Base-by-base conservation (phyloP, 2,888 invertebrate species). In the Ectemnius lituratus region DNA sequence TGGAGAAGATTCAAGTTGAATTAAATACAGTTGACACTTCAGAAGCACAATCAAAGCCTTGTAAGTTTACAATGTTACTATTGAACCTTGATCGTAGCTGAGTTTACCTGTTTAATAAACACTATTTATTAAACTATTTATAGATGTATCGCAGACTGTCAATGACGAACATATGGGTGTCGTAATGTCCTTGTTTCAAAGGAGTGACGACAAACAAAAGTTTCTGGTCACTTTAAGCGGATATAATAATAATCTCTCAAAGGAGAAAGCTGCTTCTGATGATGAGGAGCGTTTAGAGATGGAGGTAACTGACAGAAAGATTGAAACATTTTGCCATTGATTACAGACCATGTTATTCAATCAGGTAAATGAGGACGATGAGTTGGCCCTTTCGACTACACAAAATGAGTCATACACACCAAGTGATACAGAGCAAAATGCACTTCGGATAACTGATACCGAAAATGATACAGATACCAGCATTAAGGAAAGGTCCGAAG, bases 221-320 rank as follows among this genome's bases (percentile, higher is more conserved):
- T 90, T 91, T 83, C 78, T 90, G 78, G 90, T 91, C 64, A 90
- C 90, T 3, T 79, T 91, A 57, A 90, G 89, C 69, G 90, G 90
- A 69, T 90, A 90, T 69, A 89, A 90, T 59, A 88, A 88, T 76
- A 89, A 89, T 72, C 77, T 85, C 23, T 63, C 81, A 47, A 87
- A 88, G 76, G 88, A 89, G 23, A 86, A 85, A 65, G 73, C 73
- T 52, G 66, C 69, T 11, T 86, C 86, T 5, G 88, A 88, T 37
- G 88, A 89, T 47, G 90, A 90, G 20, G 85, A 88, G 63, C 84
- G 80, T 27, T 76, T 88, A 62, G 88, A 88, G 74, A 86, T 89
- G 86, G 88, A 89, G 87, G 88, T 89, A 85, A 74, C 14, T 76
- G 62, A 28, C 60, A 70, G 16, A 16, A 52, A 16, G 52, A 52